Evolutionary conservation across 2,888 invertebrate species (phyloP), one percentile per base, ranked within the genome.

Genomic region (Slavum lentiscoides): DNA sequence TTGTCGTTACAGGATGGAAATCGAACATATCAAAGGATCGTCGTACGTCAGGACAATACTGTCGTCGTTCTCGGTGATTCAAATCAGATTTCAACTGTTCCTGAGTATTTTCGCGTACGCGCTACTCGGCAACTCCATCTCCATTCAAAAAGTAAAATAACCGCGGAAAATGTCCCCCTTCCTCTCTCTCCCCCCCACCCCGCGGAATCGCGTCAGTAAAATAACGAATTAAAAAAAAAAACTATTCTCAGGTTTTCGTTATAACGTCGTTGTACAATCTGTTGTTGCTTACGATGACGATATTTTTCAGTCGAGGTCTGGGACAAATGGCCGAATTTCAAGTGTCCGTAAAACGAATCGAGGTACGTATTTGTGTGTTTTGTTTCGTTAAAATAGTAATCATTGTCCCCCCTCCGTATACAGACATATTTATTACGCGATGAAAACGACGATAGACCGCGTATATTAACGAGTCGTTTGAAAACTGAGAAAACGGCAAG

Each of bases 101-200:
- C 7, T 61, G 23, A 61, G 61, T 61, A 61, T 61, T 23, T 61
- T 61, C 0, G 21, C 61, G 3, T 61, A 61, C 61, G 61, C 23
- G 13, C 4, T 61, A 13, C 15, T 61, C 4, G 61, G 61, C 9
- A 61, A 61, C 3, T 23, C 23, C 21, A 13, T 61, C 2, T 23
- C 61, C 3, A 13, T 13, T 3, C 61, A 21, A 37, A 90, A 91
- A 85, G 93, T 91, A 87, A 88, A 87, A 84, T 61, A 21, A 23
- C 13, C 37, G 53, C 64, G 21, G 72, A 15, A 6, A 43, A 30
- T 30, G 1, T 4, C 30, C 30, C 30, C 30, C 30, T 4, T 30
- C 30, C 30, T 30, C 4, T 30, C n/a, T n/a, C n/a, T n/a, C n/a
- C n/a, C n/a, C n/a, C n/a, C n/a, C n/a, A 4, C 30, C 2, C 30